phyloP scores from a whole-genome alignment of 2,113 vertebrate species.

The Colius striatus region DNA sequence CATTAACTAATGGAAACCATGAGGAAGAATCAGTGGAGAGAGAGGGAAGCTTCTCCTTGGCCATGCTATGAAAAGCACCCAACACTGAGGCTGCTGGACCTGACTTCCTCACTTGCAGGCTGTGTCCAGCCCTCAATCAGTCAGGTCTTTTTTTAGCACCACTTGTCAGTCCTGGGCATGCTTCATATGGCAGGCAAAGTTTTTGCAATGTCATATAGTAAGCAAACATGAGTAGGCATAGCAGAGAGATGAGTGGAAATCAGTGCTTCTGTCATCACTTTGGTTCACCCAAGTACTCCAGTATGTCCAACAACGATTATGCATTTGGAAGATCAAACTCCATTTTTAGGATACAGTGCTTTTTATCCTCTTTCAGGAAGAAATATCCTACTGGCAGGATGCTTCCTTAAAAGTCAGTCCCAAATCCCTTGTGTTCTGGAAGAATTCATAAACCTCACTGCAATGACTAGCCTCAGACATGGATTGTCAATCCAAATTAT shows the following conservation, averaged over 20 bases:
- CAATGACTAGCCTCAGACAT: neutral
- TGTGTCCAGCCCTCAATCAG: neutral
- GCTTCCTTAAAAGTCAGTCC: neutral
- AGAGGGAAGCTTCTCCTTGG: neutral
- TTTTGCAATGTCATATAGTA: neutral
- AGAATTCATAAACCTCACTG: neutral
- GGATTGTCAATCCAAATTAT: neutral
- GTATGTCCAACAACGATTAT: neutral
- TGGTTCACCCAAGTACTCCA: neutral
- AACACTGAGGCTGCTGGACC: neutral
- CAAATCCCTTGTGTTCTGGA: neutral
- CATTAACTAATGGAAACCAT: neutral
- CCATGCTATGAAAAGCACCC: neutral
- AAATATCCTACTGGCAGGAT: neutral
- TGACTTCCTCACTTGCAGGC: neutral
- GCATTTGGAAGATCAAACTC: neutral
- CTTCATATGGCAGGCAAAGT: neutral
- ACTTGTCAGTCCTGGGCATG: neutral
- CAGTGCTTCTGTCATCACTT: neutral
- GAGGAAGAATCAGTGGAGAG: neutral
- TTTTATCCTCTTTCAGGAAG: neutral
- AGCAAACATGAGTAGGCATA: fast-evolving
- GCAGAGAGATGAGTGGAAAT: neutral
- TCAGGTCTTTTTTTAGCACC: neutral
- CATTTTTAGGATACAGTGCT: neutral